Base-by-base conservation (phyloP, 2,888 invertebrate species). In the Cephus spinipes region DNA sequence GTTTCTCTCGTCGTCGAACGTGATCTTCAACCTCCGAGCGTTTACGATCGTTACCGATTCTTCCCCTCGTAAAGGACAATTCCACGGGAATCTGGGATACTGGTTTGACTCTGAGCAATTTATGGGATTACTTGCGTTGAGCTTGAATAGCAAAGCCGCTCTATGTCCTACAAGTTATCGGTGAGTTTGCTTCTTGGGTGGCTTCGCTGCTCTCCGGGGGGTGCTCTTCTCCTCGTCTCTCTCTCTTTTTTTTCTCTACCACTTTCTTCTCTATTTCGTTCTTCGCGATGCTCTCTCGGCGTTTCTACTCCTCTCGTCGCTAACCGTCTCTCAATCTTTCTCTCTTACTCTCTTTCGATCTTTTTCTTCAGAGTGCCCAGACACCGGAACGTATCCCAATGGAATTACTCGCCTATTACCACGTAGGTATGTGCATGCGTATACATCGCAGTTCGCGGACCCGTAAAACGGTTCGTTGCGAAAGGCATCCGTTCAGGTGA, bases 141-240 rank as follows among this genome's bases (percentile, higher is more conserved):
- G 78, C 80, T 79, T 76, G 55, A 74, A 77, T 79, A 77, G 86
- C 86, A 85, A 85, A 87, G 85, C 84, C 84, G 84, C 84, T 84
- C 84, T 87, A 86, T 88, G 89, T 88, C 86, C 87, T 89, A 88
- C 88, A 85, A 89, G 88, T 88, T 89, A 88, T 88, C 89, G 87
- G 86, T 84, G 86, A 86, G 85, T 87, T 87, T 86, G 89, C 89
- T 90, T 89, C 89, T 90, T 89, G 89, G 89, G 89, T 90, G 89
- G 89, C 89, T 89, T 85, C 86, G 80, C 84, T 83, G 81, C 89
- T 88, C 89, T 87, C 89, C 89, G 85, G 89, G 89, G 89, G 89
- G 89, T 89, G 87, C 85, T 71, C 79, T 23, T 69, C 32, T 69
- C 69, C 32, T 23, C 32, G 30, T 30, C 30, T 69, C 69, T 32